Evolutionary conservation across 2,888 invertebrate genomes (phyloP), one percentile per base, ranked within the genome.

Genomic region (Philereme vetulata): DNA sequence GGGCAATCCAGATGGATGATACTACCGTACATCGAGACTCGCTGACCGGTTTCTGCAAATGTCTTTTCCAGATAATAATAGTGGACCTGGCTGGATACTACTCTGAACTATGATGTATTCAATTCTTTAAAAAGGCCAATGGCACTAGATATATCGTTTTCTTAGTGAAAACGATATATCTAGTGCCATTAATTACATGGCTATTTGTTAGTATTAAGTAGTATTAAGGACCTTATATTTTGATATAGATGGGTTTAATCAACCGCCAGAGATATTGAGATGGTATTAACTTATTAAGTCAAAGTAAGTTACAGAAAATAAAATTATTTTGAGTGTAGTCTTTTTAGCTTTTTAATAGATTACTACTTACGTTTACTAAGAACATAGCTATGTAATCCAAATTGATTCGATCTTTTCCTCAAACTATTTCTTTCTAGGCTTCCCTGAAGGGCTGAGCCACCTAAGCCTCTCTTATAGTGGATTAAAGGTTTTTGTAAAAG

Each of bases 1-100:
- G 35, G 34, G 42, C 46, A 10, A 33, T 33, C 42, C 42, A 42
- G 11, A 34, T 48, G 32, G 9, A 36, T 46, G 7, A 40, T 42
- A 72, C 67, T 66, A n/a, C 42, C n/a, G 5, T n/a, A n/a, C 3
- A 65, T 60, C 55, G 38, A 56, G 72, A 80, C 81, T 77, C 65
- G 80, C 80, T 77, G 72, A 74, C 75, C 70, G 74, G 80, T 76
- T 80, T 78, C 72, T 74, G 70, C 71, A 72, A 81, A 77, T 75
- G 67, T 71, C 62, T 68, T 68, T 70, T 66, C 64, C 70, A 73
- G 71, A 68, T 72, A 74, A 70, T 76, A 74, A 76, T 71, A 68
- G 51, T 44, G 10, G 11, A 42, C 11, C 3, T n/a, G 21, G 4
- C 11, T 21, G 21, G 4, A 5, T 21, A 53, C 48, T 51, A 58